Evolutionary conservation across 2,888 invertebrate species (phyloP), one percentile per base, ranked within the genome.

Genomic region (Pachycephus smyrnensis): DNA sequence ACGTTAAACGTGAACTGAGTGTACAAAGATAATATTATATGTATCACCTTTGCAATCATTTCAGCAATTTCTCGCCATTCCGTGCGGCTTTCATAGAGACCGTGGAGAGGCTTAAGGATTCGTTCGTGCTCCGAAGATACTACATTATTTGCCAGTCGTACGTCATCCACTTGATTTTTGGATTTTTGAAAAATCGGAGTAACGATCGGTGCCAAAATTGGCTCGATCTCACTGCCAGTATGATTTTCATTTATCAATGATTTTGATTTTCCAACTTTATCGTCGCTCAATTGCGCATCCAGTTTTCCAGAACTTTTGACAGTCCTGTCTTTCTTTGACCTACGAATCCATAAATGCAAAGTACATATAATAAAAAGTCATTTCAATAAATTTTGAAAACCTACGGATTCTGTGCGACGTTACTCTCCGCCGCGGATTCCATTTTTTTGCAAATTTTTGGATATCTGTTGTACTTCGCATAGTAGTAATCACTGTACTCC

Each of bases 401-500:
- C 82, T 77, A 83, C 83, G 79, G 73, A 75, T 82, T 82, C 75
- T 80, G 79, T 11, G 36, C 75, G 40, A 9, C 31, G 76, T 78
- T 78, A 31, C 69, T 73, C 12, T 12, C 33, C 12, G n/a, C 55
- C 11, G 69, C 2, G 83, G 30, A 81, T 55, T 92, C 93, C 37
- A 92, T 88, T 85, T 93, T 94, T 85, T 95, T 95, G 76, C 96
- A 94, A 84, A 98, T 94, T 92, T 95, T 96, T 0, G 98, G 98
- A 90, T 96, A 95, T 90, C 96, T 97, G 90, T 96, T 96, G 92
- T 97, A 98, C 87, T 97, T 95, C 73, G 96, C 93, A 86, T 95
- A 94, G 91, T 96, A 97, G 92, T 96, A 98, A 82, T 96, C 96
- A 88, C 96, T 96, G 91, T 96, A 98, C 87, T 98, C 98, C 93